Percentiles rank a stretch among this genome's conserved stretches.
phyloP scores from a whole-genome alignment of 2,113 vertebrate species.

The Pholis gunnellus region DNA sequence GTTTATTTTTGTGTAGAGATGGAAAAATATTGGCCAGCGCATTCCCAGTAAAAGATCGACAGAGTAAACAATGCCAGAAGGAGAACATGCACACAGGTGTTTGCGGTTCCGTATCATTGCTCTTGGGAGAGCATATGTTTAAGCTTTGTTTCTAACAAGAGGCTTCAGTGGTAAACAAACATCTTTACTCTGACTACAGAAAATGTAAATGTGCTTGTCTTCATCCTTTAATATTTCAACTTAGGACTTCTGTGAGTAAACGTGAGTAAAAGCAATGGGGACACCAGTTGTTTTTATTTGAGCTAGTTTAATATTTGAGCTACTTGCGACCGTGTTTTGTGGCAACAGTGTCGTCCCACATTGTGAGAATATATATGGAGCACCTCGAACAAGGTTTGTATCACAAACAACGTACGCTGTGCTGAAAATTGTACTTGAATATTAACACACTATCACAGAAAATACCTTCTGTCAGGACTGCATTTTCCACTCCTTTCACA shows the following conservation, averaged over 20 bases:
- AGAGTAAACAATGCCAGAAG: constrained; percentile 45
- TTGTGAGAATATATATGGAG: background rate
- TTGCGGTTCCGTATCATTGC: background rate
- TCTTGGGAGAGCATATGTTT: constrained; percentile 24
- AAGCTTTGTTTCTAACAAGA: constrained; percentile 13
- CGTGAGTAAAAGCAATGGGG: background rate
- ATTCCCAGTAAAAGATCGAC: constrained; percentile 14
- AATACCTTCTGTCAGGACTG: background rate
- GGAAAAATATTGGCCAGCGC: constrained; percentile 18
- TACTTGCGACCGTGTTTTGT: background rate
- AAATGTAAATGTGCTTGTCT: background rate
- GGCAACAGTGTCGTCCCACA: background rate
- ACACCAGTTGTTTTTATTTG: background rate
- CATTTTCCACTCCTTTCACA: background rate
- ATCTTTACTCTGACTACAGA: background rate
- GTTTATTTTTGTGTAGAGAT: constrained; percentile 26
- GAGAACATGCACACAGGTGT: background rate
- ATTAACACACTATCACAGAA: background rate
- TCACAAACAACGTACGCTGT: constrained; percentile 1
- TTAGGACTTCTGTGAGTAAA: background rate
- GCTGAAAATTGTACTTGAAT: background rate
- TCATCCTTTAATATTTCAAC: background rate
- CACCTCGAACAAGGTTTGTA: background rate
- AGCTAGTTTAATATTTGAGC: background rate
- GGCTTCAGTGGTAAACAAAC: constrained; percentile 8